phyloP scores from a whole-genome alignment of 2,113 vertebrate species.

The Cygnus atratus region DNA sequence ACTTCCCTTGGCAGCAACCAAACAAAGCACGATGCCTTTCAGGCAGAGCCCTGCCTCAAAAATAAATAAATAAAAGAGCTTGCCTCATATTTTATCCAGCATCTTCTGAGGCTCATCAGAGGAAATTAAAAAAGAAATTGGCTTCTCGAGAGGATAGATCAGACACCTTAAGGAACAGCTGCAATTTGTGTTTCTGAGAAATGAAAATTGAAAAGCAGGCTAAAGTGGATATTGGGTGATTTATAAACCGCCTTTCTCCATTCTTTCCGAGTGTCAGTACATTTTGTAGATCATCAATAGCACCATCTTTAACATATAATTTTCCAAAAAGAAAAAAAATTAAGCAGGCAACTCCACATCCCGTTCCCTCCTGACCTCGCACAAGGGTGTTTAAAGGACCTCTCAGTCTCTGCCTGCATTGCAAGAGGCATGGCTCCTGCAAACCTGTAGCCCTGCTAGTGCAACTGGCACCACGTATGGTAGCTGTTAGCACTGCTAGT shows the following conservation, averaged over 20 bases:
- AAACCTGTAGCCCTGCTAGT: not conserved
- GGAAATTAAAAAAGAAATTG: conserved; percentile 73
- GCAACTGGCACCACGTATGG: not conserved
- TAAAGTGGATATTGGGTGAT: conserved; percentile 52
- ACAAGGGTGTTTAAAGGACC: not conserved
- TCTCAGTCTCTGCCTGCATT: not conserved
- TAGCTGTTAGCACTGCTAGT: not conserved
- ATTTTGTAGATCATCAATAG: conserved; percentile 61
- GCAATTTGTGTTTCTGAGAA: conserved; percentile 63
- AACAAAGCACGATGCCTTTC: not conserved
- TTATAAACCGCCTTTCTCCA: conserved; percentile 59
- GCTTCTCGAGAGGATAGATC: conserved; percentile 57
- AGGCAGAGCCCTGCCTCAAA: not conserved
- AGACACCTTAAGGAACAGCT: conserved; percentile 58
- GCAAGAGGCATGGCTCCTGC: not conserved
- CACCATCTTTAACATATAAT: conserved; percentile 25
- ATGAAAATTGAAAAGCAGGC: conserved; percentile 63
- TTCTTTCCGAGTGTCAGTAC: conserved; percentile 54
- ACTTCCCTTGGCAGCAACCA: conserved; percentile 19
- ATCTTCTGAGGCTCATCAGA: conserved; percentile 64
- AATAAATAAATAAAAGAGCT: conserved; percentile 44
- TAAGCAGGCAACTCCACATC: conserved; percentile 21
- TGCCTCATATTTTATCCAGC: conserved; percentile 61
- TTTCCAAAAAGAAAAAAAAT: conserved; percentile 27
- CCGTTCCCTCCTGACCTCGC: not conserved